These are phyloP conservation scores for Heliconius nattereri DNA, from an alignment of 1,140 invertebrate species.

Conservation along the genomic window DNA sequence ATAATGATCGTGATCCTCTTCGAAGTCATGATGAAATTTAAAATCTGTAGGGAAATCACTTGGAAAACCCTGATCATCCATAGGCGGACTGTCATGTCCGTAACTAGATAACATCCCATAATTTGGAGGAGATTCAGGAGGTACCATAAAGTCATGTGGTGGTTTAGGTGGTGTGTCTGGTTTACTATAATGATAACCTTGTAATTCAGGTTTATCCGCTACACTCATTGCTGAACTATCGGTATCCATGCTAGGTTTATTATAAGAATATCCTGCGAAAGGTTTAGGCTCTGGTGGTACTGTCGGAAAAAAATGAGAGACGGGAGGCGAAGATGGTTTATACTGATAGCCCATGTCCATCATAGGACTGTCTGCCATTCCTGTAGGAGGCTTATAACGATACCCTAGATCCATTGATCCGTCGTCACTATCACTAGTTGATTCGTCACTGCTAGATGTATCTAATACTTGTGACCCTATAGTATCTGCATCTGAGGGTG, in stretches of 20 bases:
- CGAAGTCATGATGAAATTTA: conserved; percentile 76
- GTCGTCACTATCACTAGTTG: conserved; percentile 40
- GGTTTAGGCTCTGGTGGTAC: conserved; percentile 56
- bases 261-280: conserved; percentile 60
- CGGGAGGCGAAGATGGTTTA: conserved; percentile 55
- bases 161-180: conserved; percentile 45
- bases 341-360: conserved; percentile 59
- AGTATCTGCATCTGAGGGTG: conserved; percentile 26
- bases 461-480: conserved; percentile 34
- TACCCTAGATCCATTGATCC: conserved; percentile 55
- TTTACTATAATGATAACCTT: conserved; percentile 66
- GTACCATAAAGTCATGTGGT: conserved; percentile 37
- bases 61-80: conserved; percentile 61
- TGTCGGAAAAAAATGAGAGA: conserved; percentile 57
- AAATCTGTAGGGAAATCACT: conserved; percentile 76
- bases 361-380: conserved; percentile 38
- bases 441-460: conserved; percentile 33
- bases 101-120: conserved; percentile 33
- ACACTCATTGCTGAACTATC: conserved; percentile 45
- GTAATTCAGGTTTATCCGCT: conserved; percentile 55
- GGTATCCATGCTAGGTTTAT: conserved; percentile 55
- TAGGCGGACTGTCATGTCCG: conserved; percentile 31
- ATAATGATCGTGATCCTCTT: conserved; percentile 62
- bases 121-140: conserved; percentile 35
- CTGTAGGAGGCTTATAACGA: conserved; percentile 55